Percentiles rank a stretch among this genome's conserved stretches.
Conservation (phyloP, 2,113 vertebrate genomes). For the Syrrhaptes paradoxus region DNA sequence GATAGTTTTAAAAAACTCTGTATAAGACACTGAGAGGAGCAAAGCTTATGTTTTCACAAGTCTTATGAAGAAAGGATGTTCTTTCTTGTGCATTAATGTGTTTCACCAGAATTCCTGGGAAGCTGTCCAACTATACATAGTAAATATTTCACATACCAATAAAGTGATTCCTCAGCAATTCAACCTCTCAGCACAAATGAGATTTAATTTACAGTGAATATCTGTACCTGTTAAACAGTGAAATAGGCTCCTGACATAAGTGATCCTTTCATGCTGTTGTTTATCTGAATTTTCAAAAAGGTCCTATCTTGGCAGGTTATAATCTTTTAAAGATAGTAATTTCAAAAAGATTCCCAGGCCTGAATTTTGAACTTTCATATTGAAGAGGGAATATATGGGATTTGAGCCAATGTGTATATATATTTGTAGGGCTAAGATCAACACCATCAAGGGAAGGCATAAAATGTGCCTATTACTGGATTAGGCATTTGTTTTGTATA, state of each 20-base stretch:
- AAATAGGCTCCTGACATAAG: neutral
- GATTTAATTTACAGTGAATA: constrained; percentile 13
- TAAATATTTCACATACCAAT: constrained; percentile 33
- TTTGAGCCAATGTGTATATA: neutral
- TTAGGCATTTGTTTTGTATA: constrained; percentile 24
- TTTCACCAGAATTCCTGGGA: constrained; percentile 26
- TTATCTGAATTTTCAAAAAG: neutral
- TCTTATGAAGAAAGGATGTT: neutral
- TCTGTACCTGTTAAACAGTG: constrained; percentile 41
- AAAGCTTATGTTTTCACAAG: neutral
- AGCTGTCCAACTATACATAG: neutral
- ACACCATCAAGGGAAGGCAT: neutral
- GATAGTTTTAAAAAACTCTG: neutral
- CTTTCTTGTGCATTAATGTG: neutral
- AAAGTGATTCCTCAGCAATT: constrained; percentile 32
- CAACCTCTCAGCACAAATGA: constrained; percentile 23
- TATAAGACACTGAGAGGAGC: neutral
- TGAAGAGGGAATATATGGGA: neutral
- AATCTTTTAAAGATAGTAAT: neutral
- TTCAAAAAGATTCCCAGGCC: neutral
- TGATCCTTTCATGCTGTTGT: neutral
- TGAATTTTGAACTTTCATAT: neutral
- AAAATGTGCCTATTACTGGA: neutral
- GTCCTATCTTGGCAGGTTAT: neutral
- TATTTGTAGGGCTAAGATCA: neutral